Conservation (phyloP, 2,797 vertebrate genomes). For the Microtus agrestis region DNA sequence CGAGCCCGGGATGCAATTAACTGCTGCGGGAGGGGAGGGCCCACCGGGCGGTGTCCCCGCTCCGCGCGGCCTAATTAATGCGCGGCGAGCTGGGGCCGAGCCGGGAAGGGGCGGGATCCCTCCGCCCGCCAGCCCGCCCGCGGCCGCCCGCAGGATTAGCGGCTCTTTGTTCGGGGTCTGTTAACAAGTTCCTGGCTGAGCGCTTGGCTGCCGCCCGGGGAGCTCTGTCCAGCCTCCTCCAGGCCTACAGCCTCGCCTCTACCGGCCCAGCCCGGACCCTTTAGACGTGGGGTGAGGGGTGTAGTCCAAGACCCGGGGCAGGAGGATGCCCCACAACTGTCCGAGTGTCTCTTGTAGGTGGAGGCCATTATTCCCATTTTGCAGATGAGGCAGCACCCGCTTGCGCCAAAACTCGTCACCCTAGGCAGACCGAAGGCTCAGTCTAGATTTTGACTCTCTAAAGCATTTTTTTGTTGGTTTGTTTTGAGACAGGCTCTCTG, state of each 20-base stretch:
- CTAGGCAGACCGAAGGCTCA: not conserved
- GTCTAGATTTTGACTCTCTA: not conserved
- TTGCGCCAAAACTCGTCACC: not conserved
- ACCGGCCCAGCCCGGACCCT: not conserved
- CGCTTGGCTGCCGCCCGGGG: conserved; percentile 75
- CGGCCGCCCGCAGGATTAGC: conserved; percentile 80
- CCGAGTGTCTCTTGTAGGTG: not conserved
- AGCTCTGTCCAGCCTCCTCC: not conserved
- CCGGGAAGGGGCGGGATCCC: conserved; percentile 70
- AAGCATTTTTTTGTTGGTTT: not conserved
- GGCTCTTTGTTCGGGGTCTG: conserved; percentile 80
- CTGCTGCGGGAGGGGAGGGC: not conserved
- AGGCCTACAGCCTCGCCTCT: not conserved
- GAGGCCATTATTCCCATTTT: not conserved
- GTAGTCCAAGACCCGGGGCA: not conserved
- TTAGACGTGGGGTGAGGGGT: not conserved
- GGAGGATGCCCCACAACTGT: not conserved
- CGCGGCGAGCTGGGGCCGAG: not conserved
- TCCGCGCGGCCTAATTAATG: not conserved
- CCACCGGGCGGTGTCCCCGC: not conserved
- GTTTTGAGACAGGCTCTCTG: not conserved
- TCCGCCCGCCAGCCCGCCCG: conserved; percentile 74
- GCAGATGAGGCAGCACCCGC: not conserved
- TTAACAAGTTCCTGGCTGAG: conserved; percentile 83
- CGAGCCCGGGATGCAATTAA: conserved; percentile 11